Percentiles rank a stretch among this genome's conserved stretches.
phyloP scores from a whole-genome alignment of 92 coral and sea anemone species.

The Paramuricea clavata region DNA sequence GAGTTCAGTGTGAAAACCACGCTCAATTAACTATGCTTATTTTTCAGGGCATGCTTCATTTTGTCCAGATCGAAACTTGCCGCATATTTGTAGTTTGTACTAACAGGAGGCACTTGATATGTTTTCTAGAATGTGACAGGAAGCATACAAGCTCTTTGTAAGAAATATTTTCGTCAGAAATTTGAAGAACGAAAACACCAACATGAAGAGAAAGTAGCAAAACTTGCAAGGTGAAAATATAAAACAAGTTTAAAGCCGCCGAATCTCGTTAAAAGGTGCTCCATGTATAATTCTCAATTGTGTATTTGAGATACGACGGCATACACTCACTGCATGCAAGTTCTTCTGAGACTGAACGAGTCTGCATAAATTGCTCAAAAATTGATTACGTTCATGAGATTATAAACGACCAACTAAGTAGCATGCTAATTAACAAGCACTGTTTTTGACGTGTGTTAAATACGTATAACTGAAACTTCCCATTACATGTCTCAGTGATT shows the following conservation, averaged over 20 bases:
- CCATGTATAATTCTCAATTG: no score
- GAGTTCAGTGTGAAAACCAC: no score
- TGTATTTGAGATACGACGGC: background rate
- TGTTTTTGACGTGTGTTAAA: background rate
- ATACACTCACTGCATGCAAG: no score
- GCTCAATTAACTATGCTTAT: no score
- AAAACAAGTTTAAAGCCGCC: no score
- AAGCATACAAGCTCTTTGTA: constrained; percentile 66
- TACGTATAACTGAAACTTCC: no score
- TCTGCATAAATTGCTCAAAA: no score
- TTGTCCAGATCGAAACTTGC: background rate
- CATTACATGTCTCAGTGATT: no score
- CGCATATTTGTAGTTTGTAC: background rate
- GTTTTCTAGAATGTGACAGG: constrained; percentile 74
- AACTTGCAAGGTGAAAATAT: constrained; percentile 88
- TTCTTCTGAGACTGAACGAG: no score
- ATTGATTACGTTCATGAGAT: background rate
- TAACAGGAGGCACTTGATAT: background rate
- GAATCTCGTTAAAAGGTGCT: no score
- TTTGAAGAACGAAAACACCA: constrained; percentile 76
- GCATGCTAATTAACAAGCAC: background rate
- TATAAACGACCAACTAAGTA: background rate
- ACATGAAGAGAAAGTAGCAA: constrained; percentile 80
- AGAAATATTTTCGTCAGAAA: constrained; percentile 71
- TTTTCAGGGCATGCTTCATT: no score